A percentile compares a stretch with the other conserved stretches of the same genome.
Evolutionary conservation across 2,797 vertebrate genomes (phyloP).

Genomic region (Ambastaia sidthimunki): DNA sequence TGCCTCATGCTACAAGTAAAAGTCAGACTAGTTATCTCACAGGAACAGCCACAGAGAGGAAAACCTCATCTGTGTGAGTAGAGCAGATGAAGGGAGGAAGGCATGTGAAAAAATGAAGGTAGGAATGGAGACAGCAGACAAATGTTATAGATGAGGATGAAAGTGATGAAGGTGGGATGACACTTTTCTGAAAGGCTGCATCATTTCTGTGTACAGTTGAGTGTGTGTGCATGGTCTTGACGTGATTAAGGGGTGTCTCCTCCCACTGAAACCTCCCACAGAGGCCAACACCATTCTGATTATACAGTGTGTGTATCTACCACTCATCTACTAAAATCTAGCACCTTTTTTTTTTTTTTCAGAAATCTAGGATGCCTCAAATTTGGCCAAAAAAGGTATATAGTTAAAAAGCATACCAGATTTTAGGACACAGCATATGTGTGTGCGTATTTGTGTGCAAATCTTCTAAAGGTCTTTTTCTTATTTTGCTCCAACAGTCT

Average conservation of each 20-base stretch:
- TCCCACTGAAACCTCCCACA: constrained; percentile 37
- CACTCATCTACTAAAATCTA: too few species aligned
- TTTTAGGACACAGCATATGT: too few species aligned
- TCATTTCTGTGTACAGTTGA: constrained; percentile 11
- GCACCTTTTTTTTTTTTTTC: too few species aligned
- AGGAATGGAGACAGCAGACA: neutral
- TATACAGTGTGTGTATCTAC: constrained; percentile 21
- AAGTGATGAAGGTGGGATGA: constrained; percentile 35
- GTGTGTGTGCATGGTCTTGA: constrained; percentile 11
- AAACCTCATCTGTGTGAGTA: neutral
- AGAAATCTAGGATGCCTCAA: too few species aligned
- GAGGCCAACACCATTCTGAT: constrained; percentile 45
- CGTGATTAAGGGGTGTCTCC: constrained; percentile 3
- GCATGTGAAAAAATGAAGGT: neutral
- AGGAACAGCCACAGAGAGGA: constrained; percentile 13
- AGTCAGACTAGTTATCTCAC: neutral
- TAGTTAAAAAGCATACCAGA: too few species aligned
- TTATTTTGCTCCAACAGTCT: too few species aligned
- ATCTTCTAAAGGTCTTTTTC: too few species aligned
- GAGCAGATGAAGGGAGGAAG: neutral
- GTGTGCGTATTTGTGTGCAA: too few species aligned
- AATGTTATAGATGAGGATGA: constrained; percentile 9
- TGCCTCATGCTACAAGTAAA: constrained; percentile 6
- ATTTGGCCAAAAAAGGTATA: too few species aligned
- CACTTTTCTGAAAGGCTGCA: neutral